Evolutionary conservation across 2,113 vertebrate species (phyloP).

Genomic region (Coturnix japonica): DNA sequence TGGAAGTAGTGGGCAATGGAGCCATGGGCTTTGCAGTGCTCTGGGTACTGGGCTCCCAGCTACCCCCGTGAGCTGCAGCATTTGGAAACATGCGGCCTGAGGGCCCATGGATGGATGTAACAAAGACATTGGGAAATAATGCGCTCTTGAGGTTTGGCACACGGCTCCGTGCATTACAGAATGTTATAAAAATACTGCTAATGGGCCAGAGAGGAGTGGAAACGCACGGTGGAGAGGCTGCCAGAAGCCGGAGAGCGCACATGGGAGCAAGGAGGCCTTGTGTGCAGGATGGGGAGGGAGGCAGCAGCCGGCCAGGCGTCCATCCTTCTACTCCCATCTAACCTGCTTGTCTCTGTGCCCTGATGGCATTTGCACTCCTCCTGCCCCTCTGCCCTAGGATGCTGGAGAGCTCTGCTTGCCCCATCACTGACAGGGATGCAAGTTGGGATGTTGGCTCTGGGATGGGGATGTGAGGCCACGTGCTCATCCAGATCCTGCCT

Average conservation of each 20-base stretch:
- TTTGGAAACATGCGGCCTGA: neutral
- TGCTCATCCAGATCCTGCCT: neutral
- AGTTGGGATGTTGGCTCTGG: neutral
- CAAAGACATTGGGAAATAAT: slow-evolving; percentile 67
- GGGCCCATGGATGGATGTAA: slow-evolving; percentile 12
- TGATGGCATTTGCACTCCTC: neutral
- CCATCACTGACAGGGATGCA: neutral
- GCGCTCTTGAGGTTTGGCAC: slow-evolving; percentile 70
- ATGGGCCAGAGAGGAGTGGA: slow-evolving; percentile 72
- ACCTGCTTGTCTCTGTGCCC: neutral
- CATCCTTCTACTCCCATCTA: neutral
- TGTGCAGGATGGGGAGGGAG: slow-evolving; percentile 17
- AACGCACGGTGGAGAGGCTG: slow-evolving; percentile 37
- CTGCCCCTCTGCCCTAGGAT: rapidly evolving
- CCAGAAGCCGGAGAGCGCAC: slow-evolving; percentile 41
- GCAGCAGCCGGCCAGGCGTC: neutral
- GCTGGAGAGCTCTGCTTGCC: neutral
- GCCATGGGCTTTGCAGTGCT: neutral
- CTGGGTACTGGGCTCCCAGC: neutral
- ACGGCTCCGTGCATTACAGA: slow-evolving; percentile 46
- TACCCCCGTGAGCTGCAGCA: neutral
- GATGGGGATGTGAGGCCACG: rapidly evolving
- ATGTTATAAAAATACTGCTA: slow-evolving; percentile 73
- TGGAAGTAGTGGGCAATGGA: neutral
- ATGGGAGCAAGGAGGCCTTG: slow-evolving; percentile 37